Percentiles rank a stretch among this genome's conserved stretches.
Evolutionary conservation across 2,797 vertebrate genomes (phyloP).

Genomic region (Harpagifer antarcticus): DNA sequence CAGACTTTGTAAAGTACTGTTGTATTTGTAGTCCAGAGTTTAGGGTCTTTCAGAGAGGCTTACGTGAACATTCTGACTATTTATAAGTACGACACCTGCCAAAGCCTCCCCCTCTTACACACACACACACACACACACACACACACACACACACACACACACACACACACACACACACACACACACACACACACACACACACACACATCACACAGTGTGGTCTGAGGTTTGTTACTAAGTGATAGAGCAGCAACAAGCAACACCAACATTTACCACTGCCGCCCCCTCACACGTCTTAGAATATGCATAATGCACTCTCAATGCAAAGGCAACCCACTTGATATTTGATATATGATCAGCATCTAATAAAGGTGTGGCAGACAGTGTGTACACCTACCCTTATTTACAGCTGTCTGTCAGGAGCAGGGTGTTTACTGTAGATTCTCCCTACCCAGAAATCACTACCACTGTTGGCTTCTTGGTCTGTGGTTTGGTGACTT

Average conservation of each 20-base stretch:
- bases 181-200: too few species aligned
- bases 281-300: conserved; percentile 32
- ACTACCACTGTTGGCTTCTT: conserved; percentile 41
- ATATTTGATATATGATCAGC: background rate
- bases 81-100: conserved; percentile 61
- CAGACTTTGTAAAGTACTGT: background rate
- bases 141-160: background rate
- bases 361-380: background rate
- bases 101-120: conserved; percentile 15
- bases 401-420: background rate
- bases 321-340: background rate
- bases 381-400: background rate
- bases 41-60: conserved; percentile 29
- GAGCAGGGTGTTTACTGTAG: background rate
- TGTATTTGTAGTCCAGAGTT: background rate
- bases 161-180: too few species aligned
- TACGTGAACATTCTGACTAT: conserved; percentile 46
- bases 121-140: too few species aligned
- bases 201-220: conserved; percentile 57
- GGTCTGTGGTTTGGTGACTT: conserved; percentile 82
- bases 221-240: conserved; percentile 79
- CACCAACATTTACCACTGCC: conserved; percentile 50
- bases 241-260: conserved; percentile 59
- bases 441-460: conserved; percentile 36
- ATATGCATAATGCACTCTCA: conserved; percentile 24